Base-by-base conservation (phyloP, 1,140 invertebrate species). In the Heliconius hewitsoni region DNA sequence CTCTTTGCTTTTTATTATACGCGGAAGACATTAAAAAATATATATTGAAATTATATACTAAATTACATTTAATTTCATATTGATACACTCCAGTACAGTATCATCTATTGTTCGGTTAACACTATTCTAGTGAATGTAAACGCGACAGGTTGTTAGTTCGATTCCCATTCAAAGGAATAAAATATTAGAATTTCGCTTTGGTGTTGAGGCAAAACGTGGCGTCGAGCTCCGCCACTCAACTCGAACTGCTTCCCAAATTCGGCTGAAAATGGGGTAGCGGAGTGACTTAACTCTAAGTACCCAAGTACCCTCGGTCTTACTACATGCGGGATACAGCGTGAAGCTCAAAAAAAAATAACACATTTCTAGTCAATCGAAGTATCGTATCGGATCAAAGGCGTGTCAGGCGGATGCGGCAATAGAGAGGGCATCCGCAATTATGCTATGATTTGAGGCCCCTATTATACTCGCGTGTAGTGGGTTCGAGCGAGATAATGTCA, bases 371-470 rank as follows among this genome's bases (percentile, higher is more conserved):
- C 60, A 66, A 79, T 82, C 75, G 78, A 77, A 71, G 77, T 79
- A 78, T 80, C 73, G 74, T 77, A 80, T 76, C 70, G 50, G 79
- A 76, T 76, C 74, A 77, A 78, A 85, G 81, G 84, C 87, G 86
- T 82, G 84, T 76, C 81, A 81, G 82, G 83, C 88, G 88, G 88
- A 90, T 88, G 83, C 82, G 79, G 83, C 85, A 87, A 87, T 89
- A 86, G 83, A 83, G 78, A 80, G 79, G 80, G 85, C 86, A 89
- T 91, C 90, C 90, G 86, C 87, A 86, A 88, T 91, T 88, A 88
- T 81, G 81, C 79, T 85, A 83, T 90, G 86, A 90, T 91, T 91
- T 87, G 89, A 90, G 87, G 88, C 85, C 88, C 89, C 88, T 75
- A 87, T 87, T 86, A 83, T 82, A 71, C 50, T 52, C 50, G 16